Conservation (phyloP, 2,888 invertebrate genomes). For the Epistrophella euchroma region DNA sequence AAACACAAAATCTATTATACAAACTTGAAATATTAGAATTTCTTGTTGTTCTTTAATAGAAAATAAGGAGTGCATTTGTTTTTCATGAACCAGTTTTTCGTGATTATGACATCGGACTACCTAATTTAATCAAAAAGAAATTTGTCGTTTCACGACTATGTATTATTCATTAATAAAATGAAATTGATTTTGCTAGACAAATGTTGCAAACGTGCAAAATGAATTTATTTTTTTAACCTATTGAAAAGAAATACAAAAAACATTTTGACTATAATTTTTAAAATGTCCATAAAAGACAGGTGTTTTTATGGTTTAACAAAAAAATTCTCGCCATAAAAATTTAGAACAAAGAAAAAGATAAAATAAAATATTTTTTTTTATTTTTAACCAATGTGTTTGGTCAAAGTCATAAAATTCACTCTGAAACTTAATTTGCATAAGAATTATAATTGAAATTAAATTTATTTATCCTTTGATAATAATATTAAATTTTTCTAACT, state of each 20-base stretch:
- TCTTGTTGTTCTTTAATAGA: not conserved
- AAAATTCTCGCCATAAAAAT: not conserved
- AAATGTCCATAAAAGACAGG: not conserved
- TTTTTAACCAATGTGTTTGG: too few relatives aligned
- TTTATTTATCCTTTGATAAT: not conserved
- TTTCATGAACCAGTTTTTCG: conserved; percentile 9
- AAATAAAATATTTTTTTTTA: not conserved
- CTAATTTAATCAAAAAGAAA: not conserved
- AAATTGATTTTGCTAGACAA: not conserved
- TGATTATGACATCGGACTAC: not conserved
- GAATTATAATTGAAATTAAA: not conserved
- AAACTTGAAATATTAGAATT: conserved; percentile 28
- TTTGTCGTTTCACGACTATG: not conserved
- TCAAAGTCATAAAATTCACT: not conserved
- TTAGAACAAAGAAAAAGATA: not conserved
- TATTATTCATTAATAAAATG: not conserved
- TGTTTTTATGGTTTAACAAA: not conserved
- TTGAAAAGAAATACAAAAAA: too few relatives aligned
- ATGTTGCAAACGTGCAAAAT: not conserved
- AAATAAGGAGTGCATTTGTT: conserved; percentile 7
- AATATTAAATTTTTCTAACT: too few relatives aligned
- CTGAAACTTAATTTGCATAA: not conserved
- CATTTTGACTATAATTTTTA: not conserved
- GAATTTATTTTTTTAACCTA: not conserved
- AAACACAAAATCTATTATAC: conserved; percentile 43